A percentile compares a stretch with the other conserved stretches of the same genome.
Conservation (phyloP, 2,888 invertebrate species). For the Phengaris alcon region DNA sequence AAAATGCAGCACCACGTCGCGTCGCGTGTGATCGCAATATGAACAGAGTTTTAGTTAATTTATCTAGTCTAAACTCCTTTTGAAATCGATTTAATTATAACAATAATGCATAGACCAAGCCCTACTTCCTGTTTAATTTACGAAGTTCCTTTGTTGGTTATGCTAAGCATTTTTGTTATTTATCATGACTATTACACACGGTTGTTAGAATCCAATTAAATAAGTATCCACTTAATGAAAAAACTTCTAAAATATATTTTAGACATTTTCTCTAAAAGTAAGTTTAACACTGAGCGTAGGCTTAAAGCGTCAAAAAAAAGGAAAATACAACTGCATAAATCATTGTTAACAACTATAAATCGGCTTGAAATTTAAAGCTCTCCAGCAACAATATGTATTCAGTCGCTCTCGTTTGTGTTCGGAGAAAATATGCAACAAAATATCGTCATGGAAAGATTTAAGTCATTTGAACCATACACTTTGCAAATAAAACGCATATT, state of each 20-base stretch:
- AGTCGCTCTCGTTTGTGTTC: not conserved
- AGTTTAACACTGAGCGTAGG: not conserved
- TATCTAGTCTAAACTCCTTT: no score
- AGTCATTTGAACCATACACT: conserved; percentile 23
- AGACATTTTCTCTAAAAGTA: not conserved
- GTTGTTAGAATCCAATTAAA: no score
- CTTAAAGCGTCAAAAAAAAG: not conserved
- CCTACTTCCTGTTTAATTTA: no score
- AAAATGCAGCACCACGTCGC: no score
- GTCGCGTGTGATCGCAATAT: no score
- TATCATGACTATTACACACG: no score
- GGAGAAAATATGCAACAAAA: conserved; percentile 25
- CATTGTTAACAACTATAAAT: conserved; percentile 10
- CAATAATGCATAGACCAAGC: no score
- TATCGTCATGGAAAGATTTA: conserved; percentile 15
- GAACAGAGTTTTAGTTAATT: no score
- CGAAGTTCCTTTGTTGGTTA: no score
- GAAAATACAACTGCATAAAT: conserved; percentile 1
- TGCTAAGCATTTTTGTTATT: no score
- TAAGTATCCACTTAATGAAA: no score
- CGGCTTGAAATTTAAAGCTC: conserved; percentile 17
- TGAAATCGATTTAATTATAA: no score
- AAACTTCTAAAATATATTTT: not conserved
- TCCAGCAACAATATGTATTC: conserved; percentile 8
- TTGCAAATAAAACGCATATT: conserved; percentile 8